Percentiles rank a stretch among this genome's conserved stretches.
Evolutionary conservation across 2,113 vertebrate genomes (phyloP).

Genomic region (Platanista minor): DNA sequence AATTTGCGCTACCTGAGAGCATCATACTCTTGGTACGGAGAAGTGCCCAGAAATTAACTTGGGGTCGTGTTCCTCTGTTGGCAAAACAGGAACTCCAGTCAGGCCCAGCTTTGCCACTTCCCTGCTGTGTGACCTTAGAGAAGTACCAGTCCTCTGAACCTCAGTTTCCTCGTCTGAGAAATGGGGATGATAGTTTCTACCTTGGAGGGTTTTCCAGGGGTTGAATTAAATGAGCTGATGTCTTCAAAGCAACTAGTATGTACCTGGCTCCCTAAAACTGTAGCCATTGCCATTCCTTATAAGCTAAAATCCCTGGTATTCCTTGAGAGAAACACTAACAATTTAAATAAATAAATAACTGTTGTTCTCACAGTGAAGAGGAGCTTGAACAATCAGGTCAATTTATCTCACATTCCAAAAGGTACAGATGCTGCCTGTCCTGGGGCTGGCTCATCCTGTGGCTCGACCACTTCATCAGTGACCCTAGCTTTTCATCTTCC

Average conservation of each 20-base stretch:
- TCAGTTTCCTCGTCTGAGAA: constrained; percentile 25
- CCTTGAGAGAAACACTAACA: not conserved
- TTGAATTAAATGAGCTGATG: not conserved
- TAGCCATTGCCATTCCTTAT: not conserved
- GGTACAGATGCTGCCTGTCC: not conserved
- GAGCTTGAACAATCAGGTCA: not conserved
- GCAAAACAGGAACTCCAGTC: not conserved
- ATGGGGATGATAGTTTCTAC: not conserved
- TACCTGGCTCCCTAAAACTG: not conserved
- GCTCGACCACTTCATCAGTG: not conserved
- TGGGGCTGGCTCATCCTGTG: not conserved
- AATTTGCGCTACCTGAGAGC: not conserved
- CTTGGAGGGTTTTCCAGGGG: not conserved
- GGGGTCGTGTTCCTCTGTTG: not conserved
- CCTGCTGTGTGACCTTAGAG: not conserved
- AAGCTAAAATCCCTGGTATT: not conserved
- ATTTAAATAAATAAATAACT: not conserved
- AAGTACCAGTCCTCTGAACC: not conserved
- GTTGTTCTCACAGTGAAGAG: not conserved
- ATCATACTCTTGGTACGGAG: not conserved
- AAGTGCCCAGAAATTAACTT: not conserved
- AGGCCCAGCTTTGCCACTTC: not conserved
- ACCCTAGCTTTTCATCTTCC: not conserved
- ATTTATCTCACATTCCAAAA: not conserved
- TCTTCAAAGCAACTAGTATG: not conserved